A percentile compares a stretch with the other conserved stretches of the same genome.
Evolutionary conservation across 2,797 vertebrate genomes (phyloP).

Genomic region (Cheirogaleus major): DNA sequence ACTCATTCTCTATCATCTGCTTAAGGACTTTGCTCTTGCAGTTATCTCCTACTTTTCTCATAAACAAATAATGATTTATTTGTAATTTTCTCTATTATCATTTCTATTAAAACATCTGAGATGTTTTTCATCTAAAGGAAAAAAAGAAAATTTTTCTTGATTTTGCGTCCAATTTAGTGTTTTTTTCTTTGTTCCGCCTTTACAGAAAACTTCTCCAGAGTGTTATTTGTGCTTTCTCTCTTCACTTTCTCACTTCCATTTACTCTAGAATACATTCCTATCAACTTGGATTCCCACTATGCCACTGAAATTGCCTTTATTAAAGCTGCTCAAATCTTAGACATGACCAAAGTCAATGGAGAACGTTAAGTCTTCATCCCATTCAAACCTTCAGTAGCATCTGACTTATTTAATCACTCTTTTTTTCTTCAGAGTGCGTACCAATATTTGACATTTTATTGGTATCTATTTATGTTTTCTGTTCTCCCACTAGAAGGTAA

Average conservation of each 20-base stretch:
- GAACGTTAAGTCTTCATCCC: not conserved
- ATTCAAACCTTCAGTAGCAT: not conserved
- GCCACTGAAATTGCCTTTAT: not conserved
- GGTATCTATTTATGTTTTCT: not conserved
- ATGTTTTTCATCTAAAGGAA: not conserved
- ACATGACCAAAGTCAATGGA: not conserved
- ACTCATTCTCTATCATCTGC: not conserved
- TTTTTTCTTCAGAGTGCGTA: not conserved
- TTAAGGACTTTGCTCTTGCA: not conserved
- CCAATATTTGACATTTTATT: conserved; percentile 7
- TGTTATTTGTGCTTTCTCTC: not conserved
- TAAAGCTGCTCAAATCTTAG: not conserved
- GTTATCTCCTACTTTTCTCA: not conserved
- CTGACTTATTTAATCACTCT: not conserved
- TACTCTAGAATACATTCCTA: not conserved
- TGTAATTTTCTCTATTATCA: conserved; percentile 12
- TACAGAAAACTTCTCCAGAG: not conserved
- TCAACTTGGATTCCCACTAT: not conserved
- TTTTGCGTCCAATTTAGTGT: not conserved
- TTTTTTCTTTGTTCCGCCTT: not conserved
- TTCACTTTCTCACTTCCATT: not conserved
- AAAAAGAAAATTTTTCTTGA: not conserved
- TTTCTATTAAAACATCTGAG: not conserved
- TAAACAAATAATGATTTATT: not conserved
- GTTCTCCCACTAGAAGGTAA: not conserved